Conservation (phyloP, 2,113 vertebrate genomes). For the Corydoras sp. region DNA sequence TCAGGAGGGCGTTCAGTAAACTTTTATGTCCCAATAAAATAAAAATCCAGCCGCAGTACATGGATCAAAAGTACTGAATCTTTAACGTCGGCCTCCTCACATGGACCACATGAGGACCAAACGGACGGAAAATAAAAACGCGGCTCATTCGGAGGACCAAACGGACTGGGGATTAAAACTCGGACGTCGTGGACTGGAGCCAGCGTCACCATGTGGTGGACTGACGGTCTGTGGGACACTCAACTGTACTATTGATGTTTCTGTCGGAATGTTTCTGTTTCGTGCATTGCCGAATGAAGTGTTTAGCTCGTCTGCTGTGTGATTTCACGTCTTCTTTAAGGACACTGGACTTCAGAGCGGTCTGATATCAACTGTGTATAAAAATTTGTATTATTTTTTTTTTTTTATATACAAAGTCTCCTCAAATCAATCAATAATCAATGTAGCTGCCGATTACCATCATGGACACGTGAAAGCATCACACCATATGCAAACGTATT, state of each 20-base stretch:
- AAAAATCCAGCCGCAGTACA: conserved; percentile 65
- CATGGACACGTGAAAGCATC: background rate
- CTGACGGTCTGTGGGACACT: background rate
- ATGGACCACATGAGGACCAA: too few species aligned
- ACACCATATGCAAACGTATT: background rate
- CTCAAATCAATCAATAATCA: background rate
- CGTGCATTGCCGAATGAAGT: background rate
- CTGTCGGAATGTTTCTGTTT: conserved; percentile 10
- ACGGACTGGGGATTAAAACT: too few species aligned
- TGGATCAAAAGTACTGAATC: conserved; percentile 53
- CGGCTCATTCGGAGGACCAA: too few species aligned
- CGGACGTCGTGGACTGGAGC: too few species aligned
- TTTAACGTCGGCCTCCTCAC: background rate
- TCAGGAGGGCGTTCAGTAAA: conserved; percentile 67
- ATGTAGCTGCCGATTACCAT: background rate
- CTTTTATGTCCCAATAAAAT: conserved; percentile 63
- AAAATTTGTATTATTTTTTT: too few species aligned
- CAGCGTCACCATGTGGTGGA: background rate
- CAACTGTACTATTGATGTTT: background rate
- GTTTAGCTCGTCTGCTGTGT: too few species aligned
- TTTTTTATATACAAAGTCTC: too few species aligned
- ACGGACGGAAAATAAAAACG: too few species aligned
- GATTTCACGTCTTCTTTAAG: background rate
- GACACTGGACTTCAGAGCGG: too few species aligned
- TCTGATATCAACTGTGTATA: too few species aligned